Conservation (phyloP, 2,113 vertebrate genomes). For the Oriolus oriolus region DNA sequence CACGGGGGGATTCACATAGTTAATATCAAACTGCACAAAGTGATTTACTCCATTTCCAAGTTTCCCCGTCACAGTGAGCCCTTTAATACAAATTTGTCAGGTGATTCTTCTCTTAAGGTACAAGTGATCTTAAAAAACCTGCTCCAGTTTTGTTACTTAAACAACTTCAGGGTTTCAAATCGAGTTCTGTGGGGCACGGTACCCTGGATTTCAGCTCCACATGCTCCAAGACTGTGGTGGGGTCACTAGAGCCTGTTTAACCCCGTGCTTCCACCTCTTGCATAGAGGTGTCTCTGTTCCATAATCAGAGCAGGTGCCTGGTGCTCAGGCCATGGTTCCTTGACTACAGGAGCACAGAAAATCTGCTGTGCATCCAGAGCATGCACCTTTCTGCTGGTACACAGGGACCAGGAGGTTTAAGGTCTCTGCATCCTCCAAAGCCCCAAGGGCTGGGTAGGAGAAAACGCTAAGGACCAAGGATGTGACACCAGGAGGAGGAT, state of each 20-base stretch:
- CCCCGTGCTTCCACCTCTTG: not conserved
- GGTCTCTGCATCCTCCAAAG: not conserved
- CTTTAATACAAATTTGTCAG: constrained; percentile 26
- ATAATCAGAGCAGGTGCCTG: not conserved
- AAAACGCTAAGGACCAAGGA: not conserved
- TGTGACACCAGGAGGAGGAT: not conserved
- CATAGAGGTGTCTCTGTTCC: not conserved
- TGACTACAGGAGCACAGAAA: not conserved
- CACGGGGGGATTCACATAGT: not conserved
- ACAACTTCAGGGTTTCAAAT: not conserved
- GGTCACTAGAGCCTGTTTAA: not conserved
- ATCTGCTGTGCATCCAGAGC: not conserved
- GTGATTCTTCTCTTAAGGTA: not conserved
- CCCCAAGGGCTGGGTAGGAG: not conserved
- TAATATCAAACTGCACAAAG: constrained; percentile 57
- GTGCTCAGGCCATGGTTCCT: accelerated
- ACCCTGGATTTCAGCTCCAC: not conserved
- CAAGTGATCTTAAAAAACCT: not conserved
- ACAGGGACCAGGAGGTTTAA: not conserved
- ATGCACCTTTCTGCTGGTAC: not conserved
- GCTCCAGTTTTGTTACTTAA: not conserved
- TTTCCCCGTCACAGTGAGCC: constrained; percentile 48
- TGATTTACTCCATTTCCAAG: not conserved
- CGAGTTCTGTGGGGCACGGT: not conserved
- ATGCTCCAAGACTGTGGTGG: not conserved